These are phyloP conservation scores for Macroramphosus scolopax DNA, from an alignment of 2,797 vertebrate species.

Conservation along the genomic window DNA sequence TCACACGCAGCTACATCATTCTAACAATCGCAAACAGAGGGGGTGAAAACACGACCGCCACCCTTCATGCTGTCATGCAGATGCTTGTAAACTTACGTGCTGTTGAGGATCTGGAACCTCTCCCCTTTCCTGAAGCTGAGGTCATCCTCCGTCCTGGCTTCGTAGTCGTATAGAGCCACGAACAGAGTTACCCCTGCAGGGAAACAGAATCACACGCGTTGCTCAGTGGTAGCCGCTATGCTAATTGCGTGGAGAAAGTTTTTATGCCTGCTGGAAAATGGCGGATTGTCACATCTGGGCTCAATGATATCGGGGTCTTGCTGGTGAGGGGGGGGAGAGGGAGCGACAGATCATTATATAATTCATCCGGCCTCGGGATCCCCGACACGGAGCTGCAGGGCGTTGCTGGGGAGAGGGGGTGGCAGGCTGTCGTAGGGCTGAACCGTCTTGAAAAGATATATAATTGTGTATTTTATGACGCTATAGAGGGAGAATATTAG, in stretches of 20 bases:
- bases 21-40: slow-evolving; percentile 8
- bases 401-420: not conserved
- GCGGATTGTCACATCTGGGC: not conserved
- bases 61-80: slow-evolving; percentile 55
- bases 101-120: slow-evolving; percentile 99
- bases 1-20: slow-evolving; percentile 17
- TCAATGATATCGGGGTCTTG: not conserved
- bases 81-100: slow-evolving; percentile 90
- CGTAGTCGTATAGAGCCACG: slow-evolving; percentile 98
- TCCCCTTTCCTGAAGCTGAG: slow-evolving; percentile 99
- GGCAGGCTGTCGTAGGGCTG: too few species aligned
- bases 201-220: slow-evolving; percentile 9
- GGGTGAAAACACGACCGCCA: slow-evolving; percentile 27
- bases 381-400: not conserved
- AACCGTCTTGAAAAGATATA: too few species aligned
- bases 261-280: not conserved
- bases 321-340: not conserved
- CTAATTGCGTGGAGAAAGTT: not conserved
- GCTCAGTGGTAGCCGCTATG: slow-evolving; percentile 1
- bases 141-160: slow-evolving; percentile 98
- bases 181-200: slow-evolving; percentile 94
- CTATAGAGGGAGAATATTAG: too few species aligned
- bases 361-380: not conserved
- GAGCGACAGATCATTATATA: not conserved
- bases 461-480: too few species aligned